Base-by-base conservation (phyloP, 2,113 vertebrate genomes). In the Neodon shergylaensis region DNA sequence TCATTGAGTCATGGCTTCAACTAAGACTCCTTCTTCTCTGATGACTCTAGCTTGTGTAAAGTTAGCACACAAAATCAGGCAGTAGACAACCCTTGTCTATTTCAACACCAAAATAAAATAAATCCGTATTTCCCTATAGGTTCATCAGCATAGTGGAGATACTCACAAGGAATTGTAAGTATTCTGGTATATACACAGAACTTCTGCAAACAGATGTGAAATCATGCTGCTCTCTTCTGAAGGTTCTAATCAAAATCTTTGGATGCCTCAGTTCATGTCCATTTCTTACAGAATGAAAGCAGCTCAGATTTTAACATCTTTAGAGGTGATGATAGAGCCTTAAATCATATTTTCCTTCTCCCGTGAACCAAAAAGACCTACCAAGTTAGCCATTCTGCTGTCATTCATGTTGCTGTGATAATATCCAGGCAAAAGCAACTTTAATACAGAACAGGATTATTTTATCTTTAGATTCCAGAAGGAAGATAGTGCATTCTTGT, bases 51-150 rank as follows among this genome's bases (percentile, higher is more conserved):
- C 33, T 68, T 21, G 7, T 72, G n/a, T 73, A 19, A 39, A 73
- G n/a, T 73, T 73, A 19, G 21, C n/a, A 73, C 7, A n/a, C 8
- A 22, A 73, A 39, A 39, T 73, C 70, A 73, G 36, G 36, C 19
- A 73, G 70, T 39, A 73, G 17, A 72, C 7, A 39, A 19, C 61
- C 85, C 82, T 78, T 96, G 58, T 92, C 90, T 91, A 94, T 95
- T 96, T 95, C 97, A 96, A 81, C 72, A 68, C 94, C 54, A 74
- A 96, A 95, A 94, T 83, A 76, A 63, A 97, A 94, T 96, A 63
- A 94, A 97, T 95, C 88, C 68, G 68, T 97, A 96, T 91, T 97
- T 91, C n/a, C 21, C 90, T 70, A 85, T 94, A 95, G 96, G 96
- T 68, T 95, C 96, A 89, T 74, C 5, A 49, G 33, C 78, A 61